Conservation (phyloP, 2,888 invertebrate species). For the Callinectes sapidus region DNA sequence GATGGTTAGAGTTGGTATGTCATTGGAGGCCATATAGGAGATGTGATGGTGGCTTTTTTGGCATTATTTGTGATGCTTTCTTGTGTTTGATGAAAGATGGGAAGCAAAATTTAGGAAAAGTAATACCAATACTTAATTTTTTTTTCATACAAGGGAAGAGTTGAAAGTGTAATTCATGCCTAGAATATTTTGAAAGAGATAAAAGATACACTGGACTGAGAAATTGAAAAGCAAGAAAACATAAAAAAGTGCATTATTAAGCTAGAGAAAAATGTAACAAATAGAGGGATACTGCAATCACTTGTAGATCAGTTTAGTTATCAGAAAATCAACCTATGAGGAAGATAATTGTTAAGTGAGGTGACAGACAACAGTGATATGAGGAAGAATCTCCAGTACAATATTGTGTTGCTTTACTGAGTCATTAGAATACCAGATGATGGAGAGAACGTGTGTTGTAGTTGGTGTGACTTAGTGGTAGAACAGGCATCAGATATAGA, state of each 20-base stretch:
- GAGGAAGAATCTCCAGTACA: not conserved
- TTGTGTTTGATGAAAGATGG: not conserved
- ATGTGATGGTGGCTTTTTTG: not conserved
- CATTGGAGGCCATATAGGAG: not conserved
- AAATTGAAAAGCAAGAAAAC: not conserved
- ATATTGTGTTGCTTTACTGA: not conserved
- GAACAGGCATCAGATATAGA: not conserved
- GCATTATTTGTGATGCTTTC: not conserved
- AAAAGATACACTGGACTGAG: not conserved
- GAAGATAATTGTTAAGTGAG: not conserved
- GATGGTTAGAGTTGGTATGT: not conserved
- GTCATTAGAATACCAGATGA: too few species aligned
- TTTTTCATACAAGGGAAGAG: not conserved
- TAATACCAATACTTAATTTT: not conserved
- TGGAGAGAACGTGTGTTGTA: too few species aligned
- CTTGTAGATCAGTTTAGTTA: not conserved
- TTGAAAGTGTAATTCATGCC: not conserved
- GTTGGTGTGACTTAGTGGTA: too few species aligned
- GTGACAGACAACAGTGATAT: not conserved
- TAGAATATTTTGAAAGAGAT: not conserved
- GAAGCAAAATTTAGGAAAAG: not conserved
- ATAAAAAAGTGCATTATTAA: not conserved
- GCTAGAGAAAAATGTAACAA: not conserved
- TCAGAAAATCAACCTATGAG: not conserved
- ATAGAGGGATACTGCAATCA: not conserved